Percentiles rank a stretch among this genome's conserved stretches.
Evolutionary conservation across 2,888 invertebrate species (phyloP).

Genomic region (Pocota personata): DNA sequence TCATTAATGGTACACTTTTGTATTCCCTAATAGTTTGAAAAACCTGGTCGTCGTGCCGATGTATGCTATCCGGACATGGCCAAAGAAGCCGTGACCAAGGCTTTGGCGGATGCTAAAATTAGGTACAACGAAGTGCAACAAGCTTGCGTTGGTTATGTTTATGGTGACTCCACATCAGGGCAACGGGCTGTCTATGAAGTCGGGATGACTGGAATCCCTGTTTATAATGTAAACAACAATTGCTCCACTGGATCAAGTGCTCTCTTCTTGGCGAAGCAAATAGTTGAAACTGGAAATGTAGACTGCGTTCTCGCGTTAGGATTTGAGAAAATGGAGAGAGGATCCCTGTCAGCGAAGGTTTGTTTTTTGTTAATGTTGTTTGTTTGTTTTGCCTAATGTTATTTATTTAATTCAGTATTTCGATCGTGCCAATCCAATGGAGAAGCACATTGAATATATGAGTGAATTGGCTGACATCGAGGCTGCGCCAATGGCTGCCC

Average conservation of each 20-base stretch:
- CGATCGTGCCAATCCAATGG: constrained; percentile 95
- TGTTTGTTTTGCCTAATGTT: not conserved
- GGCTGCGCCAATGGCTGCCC: constrained; percentile 94
- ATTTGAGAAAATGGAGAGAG: constrained; percentile 99
- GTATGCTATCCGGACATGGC: constrained; percentile 98
- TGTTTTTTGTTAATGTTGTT: not conserved
- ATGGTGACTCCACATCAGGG: constrained; percentile 97
- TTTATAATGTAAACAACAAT: constrained; percentile 99
- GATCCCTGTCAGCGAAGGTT: constrained; percentile 91
- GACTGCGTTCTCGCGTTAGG: constrained; percentile 97
- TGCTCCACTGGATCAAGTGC: constrained; percentile 99
- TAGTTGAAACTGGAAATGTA: constrained; percentile 93
- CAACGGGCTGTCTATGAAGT: constrained; percentile 97
- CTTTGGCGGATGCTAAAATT: constrained; percentile 92
- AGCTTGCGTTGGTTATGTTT: constrained; percentile 96
- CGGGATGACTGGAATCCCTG: constrained; percentile 98
- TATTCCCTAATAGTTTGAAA: constrained; percentile 90
- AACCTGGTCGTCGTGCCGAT: constrained; percentile 91
- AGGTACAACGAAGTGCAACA: constrained; percentile 91
- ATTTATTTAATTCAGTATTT: constrained; percentile 83
- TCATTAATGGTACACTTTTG: no score
- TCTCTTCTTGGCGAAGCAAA: constrained; percentile 93
- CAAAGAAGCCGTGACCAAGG: constrained; percentile 95
- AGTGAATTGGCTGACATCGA: constrained; percentile 91
- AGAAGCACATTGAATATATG: constrained; percentile 94